These are phyloP conservation scores for Toxotes lorentzi DNA, from an alignment of 2,797 vertebrate species.

Conservation along the genomic window DNA sequence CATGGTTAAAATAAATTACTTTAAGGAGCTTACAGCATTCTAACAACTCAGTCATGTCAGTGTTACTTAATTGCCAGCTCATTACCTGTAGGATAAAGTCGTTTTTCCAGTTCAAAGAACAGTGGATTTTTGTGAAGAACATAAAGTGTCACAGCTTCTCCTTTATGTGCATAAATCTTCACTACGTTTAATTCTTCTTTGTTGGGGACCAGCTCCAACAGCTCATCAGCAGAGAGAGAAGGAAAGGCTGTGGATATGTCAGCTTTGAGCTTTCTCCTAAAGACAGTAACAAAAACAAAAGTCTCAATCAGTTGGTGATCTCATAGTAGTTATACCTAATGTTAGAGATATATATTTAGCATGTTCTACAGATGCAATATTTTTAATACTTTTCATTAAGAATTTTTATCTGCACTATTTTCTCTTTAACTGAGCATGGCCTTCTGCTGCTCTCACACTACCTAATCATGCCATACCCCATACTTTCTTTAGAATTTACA, in stretches of 20 bases:
- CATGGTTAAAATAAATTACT: background rate
- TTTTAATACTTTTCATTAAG: background rate
- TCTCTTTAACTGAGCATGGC: background rate
- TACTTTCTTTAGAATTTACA: too few relatives aligned
- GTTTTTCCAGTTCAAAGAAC: slow-evolving; percentile 93
- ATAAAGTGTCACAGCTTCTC: slow-evolving; percentile 91
- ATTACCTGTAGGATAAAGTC: slow-evolving; percentile 94
- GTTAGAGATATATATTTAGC: background rate
- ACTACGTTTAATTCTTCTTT: slow-evolving; percentile 94
- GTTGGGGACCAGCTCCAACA: slow-evolving; percentile 90
- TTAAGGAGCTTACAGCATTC: background rate
- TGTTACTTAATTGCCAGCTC: background rate
- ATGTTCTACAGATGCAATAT: background rate
- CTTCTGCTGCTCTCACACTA: background rate
- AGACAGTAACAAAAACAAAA: slow-evolving; percentile 8
- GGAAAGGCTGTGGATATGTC: slow-evolving; percentile 90
- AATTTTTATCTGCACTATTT: background rate
- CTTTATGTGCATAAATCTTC: slow-evolving; percentile 92
- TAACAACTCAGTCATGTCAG: background rate
- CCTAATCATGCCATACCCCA: too few relatives aligned
- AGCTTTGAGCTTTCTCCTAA: slow-evolving; percentile 92
- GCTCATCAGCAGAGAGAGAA: slow-evolving; percentile 84
- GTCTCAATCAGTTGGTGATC: background rate
- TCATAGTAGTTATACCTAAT: background rate
- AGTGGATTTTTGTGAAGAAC: slow-evolving; percentile 90